Evolutionary conservation across 2,888 invertebrate genomes (phyloP).

Genomic region (Thecophora atra): DNA sequence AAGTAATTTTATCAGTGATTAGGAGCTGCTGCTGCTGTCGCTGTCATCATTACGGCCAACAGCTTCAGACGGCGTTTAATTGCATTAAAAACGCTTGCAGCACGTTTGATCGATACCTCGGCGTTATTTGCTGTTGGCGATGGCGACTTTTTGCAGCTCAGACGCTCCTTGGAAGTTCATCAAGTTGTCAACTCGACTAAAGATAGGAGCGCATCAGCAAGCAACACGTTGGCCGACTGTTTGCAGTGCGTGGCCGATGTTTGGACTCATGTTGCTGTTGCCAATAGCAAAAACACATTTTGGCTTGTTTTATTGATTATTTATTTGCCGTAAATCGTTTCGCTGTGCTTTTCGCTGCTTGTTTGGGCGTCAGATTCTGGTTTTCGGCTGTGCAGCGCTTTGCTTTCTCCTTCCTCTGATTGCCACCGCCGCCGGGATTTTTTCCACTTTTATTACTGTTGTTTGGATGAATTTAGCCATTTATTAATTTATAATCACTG

Average conservation of each 20-base stretch:
- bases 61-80: constrained; percentile 19
- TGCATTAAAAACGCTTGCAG: constrained; percentile 13
- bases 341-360: not conserved
- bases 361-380: not conserved
- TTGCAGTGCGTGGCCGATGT: not conserved
- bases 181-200: constrained; percentile 24
- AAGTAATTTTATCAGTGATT: constrained; percentile 27
- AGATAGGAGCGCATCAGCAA: constrained; percentile 13
- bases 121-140: not conserved
- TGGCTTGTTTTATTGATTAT: constrained; percentile 2
- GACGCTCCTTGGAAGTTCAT: constrained; percentile 31
- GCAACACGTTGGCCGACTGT: constrained; percentile 4
- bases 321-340: not conserved
- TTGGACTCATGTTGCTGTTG: not conserved
- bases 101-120: constrained; percentile 10
- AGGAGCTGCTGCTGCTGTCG: constrained; percentile 18
- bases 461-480: not conserved
- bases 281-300: not conserved
- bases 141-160: not conserved
- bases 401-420: not conserved
- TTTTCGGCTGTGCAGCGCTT: not conserved
- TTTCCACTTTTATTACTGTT: constrained; percentile 20
- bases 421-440: not conserved
- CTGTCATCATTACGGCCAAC: constrained; percentile 3
- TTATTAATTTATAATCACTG: not conserved